Evolutionary conservation across 2,888 invertebrate species (phyloP), one percentile per base, ranked within the genome.

Genomic region (Baronia brevicornis): DNA sequence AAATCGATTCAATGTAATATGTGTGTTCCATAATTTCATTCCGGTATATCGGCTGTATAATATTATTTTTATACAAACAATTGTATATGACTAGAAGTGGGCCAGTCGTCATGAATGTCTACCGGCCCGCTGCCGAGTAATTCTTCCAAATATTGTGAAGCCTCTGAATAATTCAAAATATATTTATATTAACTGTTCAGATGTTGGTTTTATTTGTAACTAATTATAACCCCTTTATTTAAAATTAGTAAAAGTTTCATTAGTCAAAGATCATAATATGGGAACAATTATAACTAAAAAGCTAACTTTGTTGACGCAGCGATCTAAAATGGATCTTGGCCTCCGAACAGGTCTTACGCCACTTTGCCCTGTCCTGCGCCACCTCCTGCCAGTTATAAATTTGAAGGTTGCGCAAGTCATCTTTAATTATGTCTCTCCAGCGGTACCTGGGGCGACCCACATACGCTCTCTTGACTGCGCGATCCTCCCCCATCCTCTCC

Each of bases 171-270:
- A 82, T 84, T 82, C 78, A 75, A 82, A 84, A 79, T 84, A 84
- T 84, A 84, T 84, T 84, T 84, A 84, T 84, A 84, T 84, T 84
- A 82, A 84, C 82, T 84, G 84, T 84, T 84, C 84, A 82, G 51
- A 54, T 66, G 65, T 60, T 66, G 52, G 78, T 80, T 77, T 84
- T 60, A 71, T 78, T 82, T 68, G 32, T 15, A 24, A 15, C 8
- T 7, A 19, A 19, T 7, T 15, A 13, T 8, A 28, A 7, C 6
- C 3, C 5, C 2, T 19, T 5, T n/a, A n/a, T n/a, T n/a, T n/a
- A n/a, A n/a, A n/a, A n/a, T n/a, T n/a, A n/a, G n/a, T n/a, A n/a
- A n/a, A n/a, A n/a, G 9, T 21, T 5, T 21, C 9, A 9, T 21
- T 9, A n/a, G n/a, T n/a, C n/a, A n/a, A n/a, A n/a, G n/a, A n/a